Evolutionary conservation across 2,888 invertebrate genomes (phyloP), one percentile per base, ranked within the genome.

Genomic region (Stenichneumon culpator): DNA sequence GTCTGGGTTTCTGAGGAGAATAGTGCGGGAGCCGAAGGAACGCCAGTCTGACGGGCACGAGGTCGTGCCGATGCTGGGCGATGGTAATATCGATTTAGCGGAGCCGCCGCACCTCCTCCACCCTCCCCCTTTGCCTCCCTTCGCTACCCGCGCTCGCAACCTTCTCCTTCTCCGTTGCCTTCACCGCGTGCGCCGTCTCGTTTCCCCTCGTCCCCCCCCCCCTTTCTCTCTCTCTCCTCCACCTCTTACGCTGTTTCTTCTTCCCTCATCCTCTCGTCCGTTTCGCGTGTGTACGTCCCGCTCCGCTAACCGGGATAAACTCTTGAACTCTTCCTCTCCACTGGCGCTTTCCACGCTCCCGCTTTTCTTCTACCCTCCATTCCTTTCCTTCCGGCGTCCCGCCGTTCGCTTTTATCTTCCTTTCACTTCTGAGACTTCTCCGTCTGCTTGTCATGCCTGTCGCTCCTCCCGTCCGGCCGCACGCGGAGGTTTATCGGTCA

Each of bases 21-120:
- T 57, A 28, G 68, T 36, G 50, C 65, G 63, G 54, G 44, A 57
- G 57, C 57, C 57, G 57, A 36, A 52, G 68, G 70, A 67, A 69
- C 68, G 57, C 79, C 54, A 74, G 84, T 82, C 84, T 87, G 86
- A 88, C 86, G 86, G 86, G 87, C 86, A 87, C 83, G 87, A 88
- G 86, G 86, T 87, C 86, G 86, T 88, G 86, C 86, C 89, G 86
- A 88, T 88, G 84, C 84, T 69, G 87, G 44, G 88, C 86, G 90
- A 90, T 90, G 89, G 89, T 90, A 90, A 90, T 91, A 91, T 91
- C 90, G 91, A 91, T 91, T 91, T 88, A 89, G 89, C 87, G 72
- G 88, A 89, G 88, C 87, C 86, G 86, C 82, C 87, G 74, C 86
- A 81, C 84, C 87, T 87, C 44, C 44, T 44, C 44, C 44, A 3